Evolutionary conservation across 2,113 vertebrate genomes (phyloP).

Genomic region (Scopus umbretta): DNA sequence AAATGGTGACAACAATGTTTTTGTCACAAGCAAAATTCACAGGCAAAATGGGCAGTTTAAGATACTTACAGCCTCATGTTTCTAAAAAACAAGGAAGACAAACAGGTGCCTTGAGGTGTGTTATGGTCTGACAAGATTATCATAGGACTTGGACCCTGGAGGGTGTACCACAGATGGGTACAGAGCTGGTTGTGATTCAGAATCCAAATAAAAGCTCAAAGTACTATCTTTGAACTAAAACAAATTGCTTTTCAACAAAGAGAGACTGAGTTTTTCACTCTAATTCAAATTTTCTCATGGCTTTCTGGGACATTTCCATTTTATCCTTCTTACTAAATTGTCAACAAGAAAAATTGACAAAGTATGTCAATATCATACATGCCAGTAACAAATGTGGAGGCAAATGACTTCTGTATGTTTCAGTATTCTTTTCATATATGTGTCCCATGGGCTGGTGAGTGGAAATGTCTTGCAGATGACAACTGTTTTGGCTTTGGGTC

Average conservation of each 20-base stretch:
- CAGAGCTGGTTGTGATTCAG: neutral
- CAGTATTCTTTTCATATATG: neutral
- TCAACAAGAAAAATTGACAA: neutral
- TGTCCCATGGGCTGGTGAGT: neutral
- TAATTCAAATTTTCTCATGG: neutral
- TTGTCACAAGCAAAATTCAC: neutral
- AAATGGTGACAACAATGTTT: neutral
- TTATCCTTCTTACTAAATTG: neutral
- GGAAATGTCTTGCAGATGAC: neutral
- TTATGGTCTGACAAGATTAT: neutral
- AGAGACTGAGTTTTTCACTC: neutral
- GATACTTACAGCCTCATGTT: neutral
- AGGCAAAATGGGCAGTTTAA: neutral
- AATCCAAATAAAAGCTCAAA: neutral
- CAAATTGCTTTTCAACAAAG: neutral
- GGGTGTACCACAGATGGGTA: neutral
- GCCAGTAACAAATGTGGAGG: neutral
- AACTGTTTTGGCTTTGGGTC: neutral
- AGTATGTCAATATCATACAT: neutral
- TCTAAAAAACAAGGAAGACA: neutral
- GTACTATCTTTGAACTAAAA: neutral
- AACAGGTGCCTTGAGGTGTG: neutral
- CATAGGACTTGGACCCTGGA: neutral
- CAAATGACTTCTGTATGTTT: neutral
- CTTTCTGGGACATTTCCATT: neutral